phyloP scores from a whole-genome alignment of 2,888 invertebrate species.

The Sarcophaga variegata region DNA sequence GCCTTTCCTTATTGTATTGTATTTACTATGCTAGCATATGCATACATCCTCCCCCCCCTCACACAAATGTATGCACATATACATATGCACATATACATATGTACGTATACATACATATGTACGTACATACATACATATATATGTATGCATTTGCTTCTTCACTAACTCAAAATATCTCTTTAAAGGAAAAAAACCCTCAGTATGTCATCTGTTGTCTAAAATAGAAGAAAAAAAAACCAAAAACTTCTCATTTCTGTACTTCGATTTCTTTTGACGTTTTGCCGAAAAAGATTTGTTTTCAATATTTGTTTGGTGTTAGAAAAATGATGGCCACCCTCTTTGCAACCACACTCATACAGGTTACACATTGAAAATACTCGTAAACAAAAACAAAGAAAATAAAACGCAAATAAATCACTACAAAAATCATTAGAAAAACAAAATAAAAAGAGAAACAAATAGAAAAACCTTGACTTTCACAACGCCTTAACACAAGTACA shows the following conservation, averaged over 20 bases:
- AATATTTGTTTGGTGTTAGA: not conserved
- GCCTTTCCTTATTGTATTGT: too few species aligned
- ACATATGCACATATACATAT: not conserved
- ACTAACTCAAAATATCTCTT: too few species aligned
- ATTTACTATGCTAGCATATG: not conserved
- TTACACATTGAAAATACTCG: not conserved
- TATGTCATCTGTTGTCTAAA: conserved; percentile 22
- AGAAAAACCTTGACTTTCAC: conserved; percentile 71
- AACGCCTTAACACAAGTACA: conserved; percentile 24
- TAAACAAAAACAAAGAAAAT: conserved; percentile 2
- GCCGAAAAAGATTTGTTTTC: not conserved
- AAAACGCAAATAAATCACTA: conserved; percentile 41
- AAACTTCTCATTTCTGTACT: not conserved
- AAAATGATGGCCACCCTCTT: not conserved
- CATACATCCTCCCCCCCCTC: not conserved
- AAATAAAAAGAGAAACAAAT: conserved; percentile 15
- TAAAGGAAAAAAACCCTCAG: too few species aligned
- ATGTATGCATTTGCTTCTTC: not conserved
- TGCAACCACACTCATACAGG: not conserved
- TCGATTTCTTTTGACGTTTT: not conserved
- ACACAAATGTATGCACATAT: not conserved
- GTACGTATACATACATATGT: not conserved
- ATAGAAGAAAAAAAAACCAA: not conserved
- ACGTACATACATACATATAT: not conserved
- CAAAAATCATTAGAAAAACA: conserved; percentile 13